Base-by-base conservation (phyloP, 2,888 invertebrate genomes). In the Agrotis clavis region DNA sequence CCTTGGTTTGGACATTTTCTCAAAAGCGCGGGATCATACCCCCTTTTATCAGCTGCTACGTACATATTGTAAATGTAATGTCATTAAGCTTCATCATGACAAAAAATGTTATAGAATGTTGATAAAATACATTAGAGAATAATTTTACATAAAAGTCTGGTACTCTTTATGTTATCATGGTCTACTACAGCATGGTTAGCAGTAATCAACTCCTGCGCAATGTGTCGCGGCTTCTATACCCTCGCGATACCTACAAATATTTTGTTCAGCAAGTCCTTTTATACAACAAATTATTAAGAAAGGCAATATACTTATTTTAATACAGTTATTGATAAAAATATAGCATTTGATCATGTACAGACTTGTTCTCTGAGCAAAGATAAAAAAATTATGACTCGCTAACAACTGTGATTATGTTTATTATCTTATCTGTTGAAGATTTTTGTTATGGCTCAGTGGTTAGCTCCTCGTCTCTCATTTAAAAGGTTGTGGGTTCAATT, bases 11-110 rank as follows among this genome's bases (percentile, higher is more conserved):
- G 13, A 1, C 14, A 51, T 1, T 16, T 45, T 21, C 6, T 9
- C 7, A 64, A 48, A 41, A 50, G 5, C 45, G 21, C 19, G 30
- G 50, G 16, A 4, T 5, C 13, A 3, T 54, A 68, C 77, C 69
- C 69, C 14, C 48, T n/a, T 16, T 18, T 3, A 61, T 13, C 45
- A 30, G 14, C 54, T 50, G 53, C 2, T 48, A 25, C 1, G 1
- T n/a, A n/a, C n/a, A n/a, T n/a, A n/a, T n/a, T n/a, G n/a, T 48
- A 7, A n/a, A 18, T 14, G 48, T 41, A 41, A 14, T 30, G 0
- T 25, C 53, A n/a, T 21, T 45, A 2, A 41, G 0, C 45, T 1
- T 45, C 21, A 50, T 45, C 14, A 9, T 7, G 25, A 13, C n/a
- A 11, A 30, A 11, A 9, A 4, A 13, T 21, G 0, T 45, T 54